Conservation (phyloP, 2,797 vertebrate genomes). For the Pristis pectinata region DNA sequence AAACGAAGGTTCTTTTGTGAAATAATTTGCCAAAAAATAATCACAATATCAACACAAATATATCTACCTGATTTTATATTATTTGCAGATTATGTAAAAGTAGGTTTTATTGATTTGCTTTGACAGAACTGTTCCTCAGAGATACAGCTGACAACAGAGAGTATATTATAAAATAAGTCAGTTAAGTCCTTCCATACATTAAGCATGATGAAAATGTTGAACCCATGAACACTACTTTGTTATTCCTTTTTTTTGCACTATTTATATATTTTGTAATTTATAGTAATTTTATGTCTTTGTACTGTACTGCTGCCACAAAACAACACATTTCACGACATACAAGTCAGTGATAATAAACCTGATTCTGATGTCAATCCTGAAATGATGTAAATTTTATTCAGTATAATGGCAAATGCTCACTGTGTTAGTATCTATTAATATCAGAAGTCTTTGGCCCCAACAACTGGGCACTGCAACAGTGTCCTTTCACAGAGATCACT, state of each 20-base stretch:
- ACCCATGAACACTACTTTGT: no score
- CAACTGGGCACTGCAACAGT: not conserved
- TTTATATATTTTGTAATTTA: no score
- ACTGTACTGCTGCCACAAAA: no score
- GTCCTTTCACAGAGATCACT: not conserved
- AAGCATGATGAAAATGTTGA: not conserved
- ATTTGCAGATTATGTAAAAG: not conserved
- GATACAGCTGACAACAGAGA: not conserved
- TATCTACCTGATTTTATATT: not conserved
- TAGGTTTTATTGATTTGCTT: not conserved
- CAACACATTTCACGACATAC: no score
- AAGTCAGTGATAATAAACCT: no score
- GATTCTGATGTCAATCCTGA: not conserved
- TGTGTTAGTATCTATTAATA: not conserved
- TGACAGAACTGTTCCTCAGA: not conserved
- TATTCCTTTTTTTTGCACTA: no score
- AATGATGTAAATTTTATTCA: not conserved
- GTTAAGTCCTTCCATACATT: not conserved
- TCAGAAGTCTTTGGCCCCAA: not conserved
- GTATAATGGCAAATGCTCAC: not conserved
- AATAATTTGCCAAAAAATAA: not conserved
- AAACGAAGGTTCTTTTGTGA: not conserved
- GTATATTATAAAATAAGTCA: not conserved
- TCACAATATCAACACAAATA: not conserved
- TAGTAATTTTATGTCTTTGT: no score